A percentile compares a stretch with the other conserved stretches of the same genome.
Conservation (phyloP, 2,113 vertebrate species). For the Daubentonia madagascariensis region DNA sequence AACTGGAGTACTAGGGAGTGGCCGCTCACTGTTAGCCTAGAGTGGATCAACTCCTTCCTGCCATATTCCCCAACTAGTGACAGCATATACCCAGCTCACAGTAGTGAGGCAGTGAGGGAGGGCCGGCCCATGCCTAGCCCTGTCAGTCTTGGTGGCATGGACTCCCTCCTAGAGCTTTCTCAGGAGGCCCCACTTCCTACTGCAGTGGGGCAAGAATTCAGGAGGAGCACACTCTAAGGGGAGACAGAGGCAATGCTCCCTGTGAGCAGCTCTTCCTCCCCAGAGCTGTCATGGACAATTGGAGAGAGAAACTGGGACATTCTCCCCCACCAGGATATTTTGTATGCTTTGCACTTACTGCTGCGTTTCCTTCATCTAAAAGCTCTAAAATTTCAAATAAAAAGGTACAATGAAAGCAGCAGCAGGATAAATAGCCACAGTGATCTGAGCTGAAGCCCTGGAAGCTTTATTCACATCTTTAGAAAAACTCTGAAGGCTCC, state of each 20-base stretch:
- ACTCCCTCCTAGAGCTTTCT: neutral
- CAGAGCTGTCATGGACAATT: slow-evolving; percentile 47
- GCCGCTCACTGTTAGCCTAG: neutral
- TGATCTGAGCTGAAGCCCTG: slow-evolving; percentile 73
- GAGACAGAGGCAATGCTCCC: neutral
- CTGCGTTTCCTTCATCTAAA: slow-evolving; percentile 64
- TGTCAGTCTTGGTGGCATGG: neutral
- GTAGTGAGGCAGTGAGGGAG: neutral
- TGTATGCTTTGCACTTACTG: slow-evolving; percentile 72
- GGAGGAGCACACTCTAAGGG: neutral
- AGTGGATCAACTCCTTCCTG: neutral
- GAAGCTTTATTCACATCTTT: slow-evolving; percentile 78
- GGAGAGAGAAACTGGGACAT: slow-evolving; percentile 67
- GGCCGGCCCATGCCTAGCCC: neutral
- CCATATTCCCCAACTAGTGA: neutral
- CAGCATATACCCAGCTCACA: neutral
- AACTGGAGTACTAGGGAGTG: neutral
- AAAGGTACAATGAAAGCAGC: slow-evolving; percentile 72
- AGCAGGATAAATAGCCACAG: slow-evolving; percentile 76
- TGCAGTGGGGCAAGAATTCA: neutral
- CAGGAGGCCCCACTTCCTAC: neutral
- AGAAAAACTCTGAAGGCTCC: slow-evolving; percentile 73
- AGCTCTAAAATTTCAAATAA: slow-evolving; percentile 77
- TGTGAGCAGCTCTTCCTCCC: neutral
- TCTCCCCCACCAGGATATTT: slow-evolving; percentile 65